A percentile compares a stretch with the other conserved stretches of the same genome.
phyloP scores from a whole-genome alignment of 1,140 invertebrate genomes.

The Bombus superbus region DNA sequence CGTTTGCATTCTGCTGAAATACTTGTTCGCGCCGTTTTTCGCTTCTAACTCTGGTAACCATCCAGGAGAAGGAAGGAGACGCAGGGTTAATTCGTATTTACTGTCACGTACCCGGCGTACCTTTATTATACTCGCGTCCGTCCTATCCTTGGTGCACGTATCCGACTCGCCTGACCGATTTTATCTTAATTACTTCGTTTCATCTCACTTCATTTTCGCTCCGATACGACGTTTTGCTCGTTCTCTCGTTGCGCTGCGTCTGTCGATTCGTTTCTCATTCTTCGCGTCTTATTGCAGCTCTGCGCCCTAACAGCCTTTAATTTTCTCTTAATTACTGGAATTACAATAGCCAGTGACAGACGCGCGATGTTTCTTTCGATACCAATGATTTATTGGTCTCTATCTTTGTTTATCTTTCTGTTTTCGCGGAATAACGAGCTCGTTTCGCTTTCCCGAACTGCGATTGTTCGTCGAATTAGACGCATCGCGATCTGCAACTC shows the following conservation, averaged over 20 bases:
- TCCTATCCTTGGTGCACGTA: background rate
- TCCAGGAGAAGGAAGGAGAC: conserved; percentile 6
- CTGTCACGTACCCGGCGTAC: background rate
- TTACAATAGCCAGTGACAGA: conserved; percentile 8
- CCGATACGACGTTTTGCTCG: background rate
- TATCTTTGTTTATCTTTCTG: background rate
- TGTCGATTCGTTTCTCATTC: background rate
- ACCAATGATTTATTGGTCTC: background rate
- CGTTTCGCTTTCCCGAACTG: background rate
- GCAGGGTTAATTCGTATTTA: conserved; percentile 32
- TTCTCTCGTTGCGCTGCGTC: background rate
- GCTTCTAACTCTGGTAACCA: conserved; percentile 12
- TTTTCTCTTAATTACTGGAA: conserved; percentile 41
- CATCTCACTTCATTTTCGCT: background rate
- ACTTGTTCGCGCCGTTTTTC: conserved; percentile 36
- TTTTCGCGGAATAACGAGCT: background rate
- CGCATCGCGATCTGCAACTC: background rate
- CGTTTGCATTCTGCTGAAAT: conserved; percentile 34
- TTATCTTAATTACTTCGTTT: conserved; percentile 39
- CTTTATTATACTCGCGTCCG: background rate
- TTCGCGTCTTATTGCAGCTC: background rate
- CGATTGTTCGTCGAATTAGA: background rate
- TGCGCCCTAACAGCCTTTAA: conserved; percentile 13
- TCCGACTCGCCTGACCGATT: background rate
- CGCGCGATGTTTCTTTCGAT: background rate